Conservation (phyloP, 2,888 invertebrate species). For the Tholera decimalis region DNA sequence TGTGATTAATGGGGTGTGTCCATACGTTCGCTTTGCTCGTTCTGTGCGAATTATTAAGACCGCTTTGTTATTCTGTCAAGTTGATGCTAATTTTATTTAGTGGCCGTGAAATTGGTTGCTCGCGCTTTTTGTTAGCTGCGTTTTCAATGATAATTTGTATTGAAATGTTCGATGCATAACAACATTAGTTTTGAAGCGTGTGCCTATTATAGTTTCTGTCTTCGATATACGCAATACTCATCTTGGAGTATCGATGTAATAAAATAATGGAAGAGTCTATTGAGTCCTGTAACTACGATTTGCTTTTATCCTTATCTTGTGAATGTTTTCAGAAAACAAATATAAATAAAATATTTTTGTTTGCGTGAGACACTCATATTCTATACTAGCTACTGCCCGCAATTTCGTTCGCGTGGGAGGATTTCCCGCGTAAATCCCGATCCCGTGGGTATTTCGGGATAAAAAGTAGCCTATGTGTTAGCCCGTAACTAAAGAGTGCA, state of each 20-base stretch:
- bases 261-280: slow-evolving; percentile 80
- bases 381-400: too few relatives aligned
- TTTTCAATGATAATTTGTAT: slow-evolving; percentile 79
- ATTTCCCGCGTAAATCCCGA: too few relatives aligned
- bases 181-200: slow-evolving; percentile 68
- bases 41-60: slow-evolving; percentile 86
- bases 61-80: slow-evolving; percentile 88
- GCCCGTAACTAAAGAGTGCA: too few relatives aligned
- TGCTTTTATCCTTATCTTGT: slow-evolving; percentile 86
- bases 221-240: slow-evolving; percentile 70
- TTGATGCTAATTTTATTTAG: slow-evolving; percentile 89
- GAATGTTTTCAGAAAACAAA: slow-evolving; percentile 40
- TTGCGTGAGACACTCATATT: slow-evolving; percentile 3
- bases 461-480: too few relatives aligned
- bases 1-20: slow-evolving; percentile 81
- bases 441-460: too few relatives aligned
- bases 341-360: slow-evolving; percentile 48
- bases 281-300: slow-evolving; percentile 79
- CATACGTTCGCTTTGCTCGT: slow-evolving; percentile 80
- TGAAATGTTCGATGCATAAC: slow-evolving; percentile 81
- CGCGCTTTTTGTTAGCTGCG: slow-evolving; percentile 76
- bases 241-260: slow-evolving; percentile 74
- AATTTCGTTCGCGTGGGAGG: too few relatives aligned
- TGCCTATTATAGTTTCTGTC: slow-evolving; percentile 65
- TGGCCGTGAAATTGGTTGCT: slow-evolving; percentile 88